Evolutionary conservation across 1,140 invertebrate genomes (phyloP), one percentile per base, ranked within the genome.

Genomic region (Parasteatoda tepidariorum): DNA sequence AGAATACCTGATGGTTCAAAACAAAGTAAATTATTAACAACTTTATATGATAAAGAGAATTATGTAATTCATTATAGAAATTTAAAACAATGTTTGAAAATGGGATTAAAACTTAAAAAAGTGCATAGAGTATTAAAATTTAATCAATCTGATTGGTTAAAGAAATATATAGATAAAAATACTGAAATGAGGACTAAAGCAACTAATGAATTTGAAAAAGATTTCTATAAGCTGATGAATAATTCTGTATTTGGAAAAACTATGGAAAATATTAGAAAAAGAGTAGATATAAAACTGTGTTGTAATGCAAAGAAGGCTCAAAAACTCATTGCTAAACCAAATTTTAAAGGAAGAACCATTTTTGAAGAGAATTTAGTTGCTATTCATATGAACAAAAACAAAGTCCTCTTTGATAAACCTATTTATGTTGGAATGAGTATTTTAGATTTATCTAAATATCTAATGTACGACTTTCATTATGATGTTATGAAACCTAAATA

Each of bases 191-290:
- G 89, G 86, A 86, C 85, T 71, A 48, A 85, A 38, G 88, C 90
- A 15, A 88, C 68, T 57, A 88, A 87, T 73, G 87, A 86, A n/a
- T 90, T 90, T 85, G 87, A 89, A 85, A 89, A 90, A 86, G 87
- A 90, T 68, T 88, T 89, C 68, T 91, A 83, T 75, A 91, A 91
- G 86, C 82, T 90, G 6, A 87, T 89, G 85, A 90, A 89, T 71
- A 90, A 90, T 82, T 62, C 85, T 6, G 85, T 89, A 18, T 89
- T 90, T 87, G 89, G 91, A 6, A 90, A 90, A 86, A 90, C 88
- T 4, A 88, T 90, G 86, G 88, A 90, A 85, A 89, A 90, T 84
- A 55, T 55, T 9, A 48, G 67, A 22, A 78, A 66, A 78, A 22
- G 54, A 15, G 24, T 11, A 41, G 66, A 78, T 38, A 33, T 66